Evolutionary conservation across 2,888 invertebrate species (phyloP), one percentile per base, ranked within the genome.

Genomic region (Drosophila macrothrix): DNA sequence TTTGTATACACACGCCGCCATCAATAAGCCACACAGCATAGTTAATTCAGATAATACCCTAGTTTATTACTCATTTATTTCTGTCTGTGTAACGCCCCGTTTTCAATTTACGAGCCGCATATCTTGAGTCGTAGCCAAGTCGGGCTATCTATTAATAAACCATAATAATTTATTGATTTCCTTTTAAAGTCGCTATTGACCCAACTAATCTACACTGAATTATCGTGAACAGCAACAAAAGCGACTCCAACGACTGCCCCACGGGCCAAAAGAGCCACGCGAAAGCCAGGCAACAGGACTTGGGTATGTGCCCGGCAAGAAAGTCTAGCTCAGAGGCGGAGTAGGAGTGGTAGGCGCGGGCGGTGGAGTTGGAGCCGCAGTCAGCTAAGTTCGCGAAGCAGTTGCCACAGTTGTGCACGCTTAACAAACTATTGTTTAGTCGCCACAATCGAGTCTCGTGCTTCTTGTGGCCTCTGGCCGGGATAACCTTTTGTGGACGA

Each of bases 91-190:
- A 72, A 73, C 68, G 81, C 81, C 73, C 59, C 35, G 59, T 69
- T 75, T 82, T 78, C 84, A 80, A 82, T 80, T 80, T 80, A 80
- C 77, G 77, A 83, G 61, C 46, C 61, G 64, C 81, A 74, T 78
- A 80, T 80, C 80, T 77, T 53, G 73, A 77, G 73, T 59, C 56
- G n/a, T 10, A 52, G 73, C 73, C 81, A 59, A 76, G 66, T 70
- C 55, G 46, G 70, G 29, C 82, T 73, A 73, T 78, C 83, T 85
- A 78, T 85, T 85, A 87, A 83, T 90, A 84, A 84, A 87, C 84
- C 78, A 88, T 83, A 88, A 88, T 90, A 90, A 88, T 80, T 90
- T 88, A 88, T 90, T 88, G 89, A 90, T 88, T 90, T 86, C 75
- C 78, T 73, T 80, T 83, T 76, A 75, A 78, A 82, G 86, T 72